Evolutionary conservation across 1,140 invertebrate species (phyloP).

Genomic region (Parapsyche elsis): DNA sequence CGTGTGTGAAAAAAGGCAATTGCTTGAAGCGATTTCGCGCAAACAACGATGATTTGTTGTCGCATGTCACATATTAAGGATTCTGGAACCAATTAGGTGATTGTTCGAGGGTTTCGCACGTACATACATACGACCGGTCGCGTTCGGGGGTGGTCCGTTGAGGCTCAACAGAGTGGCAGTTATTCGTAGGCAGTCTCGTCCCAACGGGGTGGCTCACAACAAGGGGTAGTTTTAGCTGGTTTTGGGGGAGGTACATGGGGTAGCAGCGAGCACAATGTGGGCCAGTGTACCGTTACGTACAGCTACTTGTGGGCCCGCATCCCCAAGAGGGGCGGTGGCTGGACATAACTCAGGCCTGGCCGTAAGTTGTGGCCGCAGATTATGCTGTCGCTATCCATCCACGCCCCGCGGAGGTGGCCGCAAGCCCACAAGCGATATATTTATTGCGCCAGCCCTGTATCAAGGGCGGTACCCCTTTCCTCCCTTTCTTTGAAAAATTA

Average conservation of each 20-base stretch:
- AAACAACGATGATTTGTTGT: neutral
- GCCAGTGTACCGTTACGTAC: slow-evolving; percentile 8
- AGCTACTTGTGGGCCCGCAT: slow-evolving; percentile 9
- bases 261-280: neutral
- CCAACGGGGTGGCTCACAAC: neutral
- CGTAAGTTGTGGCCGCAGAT: slow-evolving; percentile 48
- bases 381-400: slow-evolving; percentile 52
- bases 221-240: no score
- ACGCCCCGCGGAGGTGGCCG: slow-evolving; percentile 23
- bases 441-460: neutral
- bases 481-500: no score
- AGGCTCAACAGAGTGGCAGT: slow-evolving; percentile 13
- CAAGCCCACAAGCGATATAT: neutral
- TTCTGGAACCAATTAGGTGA: slow-evolving; percentile 20
- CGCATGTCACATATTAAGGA: neutral
- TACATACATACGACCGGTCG: neutral
- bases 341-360: slow-evolving; percentile 52
- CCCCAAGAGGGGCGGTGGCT: slow-evolving; percentile 48
- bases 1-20: neutral
- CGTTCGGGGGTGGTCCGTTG: neutral
- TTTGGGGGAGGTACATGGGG: neutral
- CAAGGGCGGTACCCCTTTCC: neutral
- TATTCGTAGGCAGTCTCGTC: neutral
- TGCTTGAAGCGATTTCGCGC: no score
- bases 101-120: slow-evolving; percentile 4